Evolutionary conservation across 2,797 vertebrate genomes (phyloP), one percentile per base, ranked within the genome.

Genomic region (Pseudomugil gertrudae): DNA sequence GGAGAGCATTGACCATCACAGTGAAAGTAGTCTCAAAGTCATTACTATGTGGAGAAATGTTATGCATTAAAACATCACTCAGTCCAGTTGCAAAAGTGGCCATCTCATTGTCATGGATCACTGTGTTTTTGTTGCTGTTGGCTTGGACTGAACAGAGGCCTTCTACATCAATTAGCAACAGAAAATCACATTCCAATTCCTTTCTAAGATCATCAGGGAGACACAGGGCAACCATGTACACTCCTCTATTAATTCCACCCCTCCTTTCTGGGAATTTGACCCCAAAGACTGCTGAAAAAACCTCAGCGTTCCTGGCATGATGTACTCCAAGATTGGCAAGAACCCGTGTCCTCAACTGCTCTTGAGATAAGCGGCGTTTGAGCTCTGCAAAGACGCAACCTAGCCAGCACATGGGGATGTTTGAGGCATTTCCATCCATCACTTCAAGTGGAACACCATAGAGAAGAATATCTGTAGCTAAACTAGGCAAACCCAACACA

Each of bases 391-490:
- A 85, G 53, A 96, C 92, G 43, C 89, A 91, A 0, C 88, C 84
- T 29, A 95, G 72, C 95, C 94, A 96, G 24, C 57, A 83, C 3
- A 91, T 43, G 0, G 95, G 92, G 13, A 95, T 84, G 47, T 92
- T 92, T 51, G 93, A 91, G 2, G 93, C 93, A 74, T 94, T 92
- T 59, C 95, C 95, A 36, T 96, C 94, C 10, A 95, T 89, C 54
- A 96, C 73, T 80, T 95, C 95, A 67, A 96, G 78, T 2, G 95
- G 94, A 54, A 95, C 81, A 0, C 95, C 95, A 33, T 78, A 81
- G 40, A 96, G 72, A 55, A 95, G 86, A 59, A 96, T 87, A 15
- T 95, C 94, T 38, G 87, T 80, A 19, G 93, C 94, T 30, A 95
- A 36, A 35, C 80, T 84, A 0, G 95, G 94, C 53, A 96, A 92